These are phyloP conservation scores for Passer montanus DNA, from an alignment of 2,113 vertebrate genomes.

Conservation along the genomic window DNA sequence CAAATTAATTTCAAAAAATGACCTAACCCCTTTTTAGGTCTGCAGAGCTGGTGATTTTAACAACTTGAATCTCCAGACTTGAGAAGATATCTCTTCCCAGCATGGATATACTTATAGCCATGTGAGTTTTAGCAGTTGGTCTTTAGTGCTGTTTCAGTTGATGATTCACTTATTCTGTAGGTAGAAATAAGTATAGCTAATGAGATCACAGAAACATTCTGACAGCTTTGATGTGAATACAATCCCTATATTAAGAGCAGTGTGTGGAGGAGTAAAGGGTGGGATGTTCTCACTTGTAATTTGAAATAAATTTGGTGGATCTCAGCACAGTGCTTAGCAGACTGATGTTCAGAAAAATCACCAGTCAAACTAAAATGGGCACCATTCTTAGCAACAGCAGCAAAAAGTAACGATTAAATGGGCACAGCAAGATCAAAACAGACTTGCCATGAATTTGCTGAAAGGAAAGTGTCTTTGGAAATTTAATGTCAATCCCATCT, in stretches of 20 bases:
- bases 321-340: conserved; percentile 3
- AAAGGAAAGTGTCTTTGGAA: not conserved
- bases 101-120: not conserved
- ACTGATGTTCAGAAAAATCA: conserved; percentile 53
- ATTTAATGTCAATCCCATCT: not conserved
- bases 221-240: conserved; percentile 66
- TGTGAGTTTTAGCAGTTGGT: conserved; percentile 48
- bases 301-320: conserved; percentile 53
- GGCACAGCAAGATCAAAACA: not conserved
- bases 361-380: not conserved
- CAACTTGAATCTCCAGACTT: not conserved
- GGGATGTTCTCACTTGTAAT: conserved; percentile 55
- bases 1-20: not conserved
- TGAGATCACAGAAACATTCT: conserved; percentile 66
- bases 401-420: not conserved
- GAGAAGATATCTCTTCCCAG: not conserved
- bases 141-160: conserved; percentile 28
- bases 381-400: not conserved
- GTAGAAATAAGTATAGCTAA: conserved; percentile 65
- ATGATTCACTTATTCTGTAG: conserved; percentile 66
- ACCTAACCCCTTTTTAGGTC: conserved; percentile 18
- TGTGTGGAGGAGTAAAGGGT: conserved; percentile 47
- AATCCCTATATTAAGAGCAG: conserved; percentile 64
- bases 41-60: not conserved
- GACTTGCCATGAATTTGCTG: not conserved